Evolutionary conservation across 2,888 invertebrate species (phyloP), one percentile per base, ranked within the genome.

Genomic region (Spicauda simplicius): DNA sequence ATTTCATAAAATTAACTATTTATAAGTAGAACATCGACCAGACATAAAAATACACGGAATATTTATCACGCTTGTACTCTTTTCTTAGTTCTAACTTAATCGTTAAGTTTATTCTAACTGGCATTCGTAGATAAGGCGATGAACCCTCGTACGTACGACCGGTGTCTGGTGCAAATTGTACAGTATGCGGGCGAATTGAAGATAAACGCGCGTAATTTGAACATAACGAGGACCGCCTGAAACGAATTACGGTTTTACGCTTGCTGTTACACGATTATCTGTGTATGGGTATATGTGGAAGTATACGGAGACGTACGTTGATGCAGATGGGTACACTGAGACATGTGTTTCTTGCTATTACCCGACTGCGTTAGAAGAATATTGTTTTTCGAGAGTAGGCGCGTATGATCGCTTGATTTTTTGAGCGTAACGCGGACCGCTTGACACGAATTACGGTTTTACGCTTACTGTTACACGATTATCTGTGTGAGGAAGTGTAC

Each of bases 151-250:
- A 53, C 20, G 53, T 61, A 53, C 52, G 37, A 37, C 50, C 25
- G 53, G 45, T 58, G 65, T 65, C 65, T 59, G 65, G 59, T 65
- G 59, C 59, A 65, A 65, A 65, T 65, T 65, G 65, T 65, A 65
- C 41, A 53, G 65, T 45, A 62, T 62, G 65, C 65, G 59, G 58
- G 64, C 57, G 59, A 64, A 58, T 59, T 65, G 65, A 59, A 65
- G 65, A 65, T 65, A 65, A 65, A 65, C 65, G 65, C 65, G 41
- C 53, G 54, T 65, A 65, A 65, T 59, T 65, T 59, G 59, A 45
- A 65, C 65, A 59, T 65, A 65, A 65, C 65, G 65, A 54, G 65
- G 58, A 53, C 65, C 59, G 59, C 59, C 65, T 65, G 65, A 48
- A 65, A 65, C 65, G 54, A 65, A 59, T 59, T 65, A 65, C 65